Evolutionary conservation across 2,888 invertebrate genomes (phyloP).

Genomic region (Argyra leucocephala): DNA sequence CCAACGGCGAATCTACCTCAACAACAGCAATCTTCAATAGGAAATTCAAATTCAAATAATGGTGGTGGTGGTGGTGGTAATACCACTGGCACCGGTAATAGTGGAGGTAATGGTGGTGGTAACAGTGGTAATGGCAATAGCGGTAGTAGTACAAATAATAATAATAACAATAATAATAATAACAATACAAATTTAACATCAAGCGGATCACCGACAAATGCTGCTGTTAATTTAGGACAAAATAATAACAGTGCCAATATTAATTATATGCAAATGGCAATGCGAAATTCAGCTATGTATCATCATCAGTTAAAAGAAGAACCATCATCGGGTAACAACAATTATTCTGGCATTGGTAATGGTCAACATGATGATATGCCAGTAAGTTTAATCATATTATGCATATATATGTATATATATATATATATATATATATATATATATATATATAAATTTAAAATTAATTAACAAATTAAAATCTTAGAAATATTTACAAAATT

Average conservation of each 20-base stretch:
- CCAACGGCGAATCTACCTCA: slow-evolving; percentile 31
- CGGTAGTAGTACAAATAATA: slow-evolving; percentile 16
- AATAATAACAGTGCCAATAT: slow-evolving; percentile 37
- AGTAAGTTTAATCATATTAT: slow-evolving; percentile 16
- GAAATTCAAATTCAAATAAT: slow-evolving; percentile 30
- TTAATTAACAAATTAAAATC: too few relatives aligned
- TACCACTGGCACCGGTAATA: slow-evolving; percentile 32
- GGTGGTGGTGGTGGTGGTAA: slow-evolving; percentile 41
- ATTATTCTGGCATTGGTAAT: slow-evolving; percentile 23
- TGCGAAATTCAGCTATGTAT: slow-evolving; percentile 23
- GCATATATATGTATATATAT: too few relatives aligned
- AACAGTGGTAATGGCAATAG: slow-evolving; percentile 34
- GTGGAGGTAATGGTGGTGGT: slow-evolving; percentile 40
- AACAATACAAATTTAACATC: slow-evolving; percentile 8
- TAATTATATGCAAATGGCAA: slow-evolving; percentile 40
- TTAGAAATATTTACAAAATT: too few relatives aligned
- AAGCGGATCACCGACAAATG: slow-evolving; percentile 20
- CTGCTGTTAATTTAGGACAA: slow-evolving; percentile 29
- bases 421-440: too few relatives aligned
- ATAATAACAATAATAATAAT: not conserved
- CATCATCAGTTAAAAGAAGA: slow-evolving; percentile 42
- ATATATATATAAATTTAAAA: too few relatives aligned
- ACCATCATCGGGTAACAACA: slow-evolving; percentile 29
- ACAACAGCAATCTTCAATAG: slow-evolving; percentile 36
- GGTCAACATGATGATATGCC: slow-evolving; percentile 24